phyloP scores from a whole-genome alignment of 2,888 invertebrate species.

The Quadroppia sp. region DNA sequence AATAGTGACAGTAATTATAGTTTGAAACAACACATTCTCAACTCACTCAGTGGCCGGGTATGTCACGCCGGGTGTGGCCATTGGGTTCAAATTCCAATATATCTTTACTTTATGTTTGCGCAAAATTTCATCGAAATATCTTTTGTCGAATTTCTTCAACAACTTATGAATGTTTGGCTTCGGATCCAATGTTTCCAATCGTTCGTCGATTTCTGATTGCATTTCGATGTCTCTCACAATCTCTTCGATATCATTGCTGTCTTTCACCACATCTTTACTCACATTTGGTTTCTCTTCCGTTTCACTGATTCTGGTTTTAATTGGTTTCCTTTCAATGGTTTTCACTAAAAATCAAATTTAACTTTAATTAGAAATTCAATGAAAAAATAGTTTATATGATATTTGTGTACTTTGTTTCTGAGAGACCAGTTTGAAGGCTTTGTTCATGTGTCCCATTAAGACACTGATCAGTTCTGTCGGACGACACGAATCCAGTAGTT shows the following conservation, averaged over 20 bases:
- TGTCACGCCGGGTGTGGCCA: slow-evolving; percentile 56
- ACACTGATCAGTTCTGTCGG: neutral
- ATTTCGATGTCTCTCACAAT: neutral
- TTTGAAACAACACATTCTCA: neutral
- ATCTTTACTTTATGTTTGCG: slow-evolving; percentile 63
- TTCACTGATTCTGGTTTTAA: too few species aligned
- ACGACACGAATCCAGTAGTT: neutral
- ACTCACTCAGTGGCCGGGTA: neutral
- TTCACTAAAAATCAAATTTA: too few species aligned
- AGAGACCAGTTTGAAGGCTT: too few species aligned
- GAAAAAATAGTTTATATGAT: too few species aligned
- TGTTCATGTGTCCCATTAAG: neutral
- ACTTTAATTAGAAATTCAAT: too few species aligned
- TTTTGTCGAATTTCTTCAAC: slow-evolving; percentile 77
- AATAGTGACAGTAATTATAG: neutral
- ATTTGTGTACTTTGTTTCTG: too few species aligned
- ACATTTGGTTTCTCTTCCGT: too few species aligned
- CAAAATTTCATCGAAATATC: slow-evolving; percentile 76
- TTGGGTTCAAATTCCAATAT: slow-evolving; percentile 91
- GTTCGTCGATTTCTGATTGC: slow-evolving; percentile 62
- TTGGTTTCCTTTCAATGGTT: too few species aligned
- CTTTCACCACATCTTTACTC: neutral
- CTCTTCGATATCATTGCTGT: neutral
- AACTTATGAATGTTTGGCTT: slow-evolving; percentile 82
- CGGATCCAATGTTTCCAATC: slow-evolving; percentile 85